Percentiles rank a stretch among this genome's conserved stretches.
These are phyloP conservation scores for Rhagium mordax DNA, from an alignment of 2,888 invertebrate genomes.

Conservation along the genomic window DNA sequence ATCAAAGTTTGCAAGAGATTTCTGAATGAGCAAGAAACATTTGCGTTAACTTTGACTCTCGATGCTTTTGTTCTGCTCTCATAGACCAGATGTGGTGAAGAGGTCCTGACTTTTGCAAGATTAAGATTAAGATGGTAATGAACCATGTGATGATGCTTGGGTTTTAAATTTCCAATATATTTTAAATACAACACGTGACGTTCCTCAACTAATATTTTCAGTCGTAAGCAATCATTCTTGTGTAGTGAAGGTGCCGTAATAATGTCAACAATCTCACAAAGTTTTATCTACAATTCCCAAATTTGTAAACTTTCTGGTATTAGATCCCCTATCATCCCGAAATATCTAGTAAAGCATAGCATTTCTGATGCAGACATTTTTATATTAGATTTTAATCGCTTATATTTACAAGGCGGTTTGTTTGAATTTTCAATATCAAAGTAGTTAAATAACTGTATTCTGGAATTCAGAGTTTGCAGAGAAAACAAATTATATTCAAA, in stretches of 20 bases:
- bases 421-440: neutral
- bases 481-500: neutral
- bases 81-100: neutral
- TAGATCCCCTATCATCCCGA: neutral
- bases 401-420: neutral
- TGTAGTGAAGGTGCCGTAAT: neutral
- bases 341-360: neutral
- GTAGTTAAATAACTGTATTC: neutral
- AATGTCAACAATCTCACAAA: neutral
- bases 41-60: neutral
- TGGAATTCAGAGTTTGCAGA: neutral
- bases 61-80: neutral
- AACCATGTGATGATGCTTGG: neutral
- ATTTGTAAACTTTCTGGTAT: neutral
- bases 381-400: neutral
- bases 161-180: neutral
- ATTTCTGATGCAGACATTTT: conserved; percentile 1
- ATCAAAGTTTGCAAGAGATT: neutral
- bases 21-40: neutral
- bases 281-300: neutral
- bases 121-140: neutral
- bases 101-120: neutral
- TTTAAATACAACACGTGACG: neutral
- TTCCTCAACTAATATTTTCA: neutral
- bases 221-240: too few species aligned